Evolutionary conservation across 2,113 vertebrate species (phyloP).

Genomic region (Elanus axillaris): DNA sequence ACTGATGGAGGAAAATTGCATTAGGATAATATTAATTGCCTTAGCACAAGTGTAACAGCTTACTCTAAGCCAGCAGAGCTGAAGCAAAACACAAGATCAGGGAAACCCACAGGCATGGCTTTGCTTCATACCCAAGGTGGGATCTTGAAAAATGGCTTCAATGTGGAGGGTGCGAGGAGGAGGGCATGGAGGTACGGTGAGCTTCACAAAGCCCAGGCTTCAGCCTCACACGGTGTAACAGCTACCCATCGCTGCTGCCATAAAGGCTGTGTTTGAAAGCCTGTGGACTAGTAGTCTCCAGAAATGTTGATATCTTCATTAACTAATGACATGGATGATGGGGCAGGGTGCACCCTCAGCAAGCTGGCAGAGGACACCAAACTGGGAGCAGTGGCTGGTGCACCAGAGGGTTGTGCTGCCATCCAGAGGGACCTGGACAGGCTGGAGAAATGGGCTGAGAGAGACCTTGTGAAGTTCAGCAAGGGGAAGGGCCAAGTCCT

Average conservation of each 20-base stretch:
- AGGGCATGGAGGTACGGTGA: background rate
- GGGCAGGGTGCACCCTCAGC: background rate
- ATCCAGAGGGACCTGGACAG: background rate
- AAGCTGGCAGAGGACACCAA: background rate
- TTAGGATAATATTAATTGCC: background rate
- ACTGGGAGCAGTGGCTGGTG: background rate
- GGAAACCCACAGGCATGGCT: rapidly evolving
- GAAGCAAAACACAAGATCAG: background rate
- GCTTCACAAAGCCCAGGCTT: background rate
- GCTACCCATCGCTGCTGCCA: background rate
- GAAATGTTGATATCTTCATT: background rate
- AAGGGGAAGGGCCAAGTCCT: background rate
- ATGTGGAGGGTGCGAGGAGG: background rate
- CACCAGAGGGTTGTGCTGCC: background rate
- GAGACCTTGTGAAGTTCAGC: background rate
- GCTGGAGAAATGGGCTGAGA: background rate
- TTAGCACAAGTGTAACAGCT: background rate
- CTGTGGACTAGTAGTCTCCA: background rate
- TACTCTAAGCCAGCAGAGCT: background rate
- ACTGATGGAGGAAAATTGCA: background rate
- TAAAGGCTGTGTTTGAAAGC: background rate
- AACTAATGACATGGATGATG: background rate
- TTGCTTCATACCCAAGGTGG: background rate
- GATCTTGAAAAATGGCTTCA: background rate
- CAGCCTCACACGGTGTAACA: rapidly evolving